A percentile compares a stretch with the other conserved stretches of the same genome.
phyloP scores from a whole-genome alignment of 2,888 invertebrate genomes.

The Hirtodrosophila trivittata region DNA sequence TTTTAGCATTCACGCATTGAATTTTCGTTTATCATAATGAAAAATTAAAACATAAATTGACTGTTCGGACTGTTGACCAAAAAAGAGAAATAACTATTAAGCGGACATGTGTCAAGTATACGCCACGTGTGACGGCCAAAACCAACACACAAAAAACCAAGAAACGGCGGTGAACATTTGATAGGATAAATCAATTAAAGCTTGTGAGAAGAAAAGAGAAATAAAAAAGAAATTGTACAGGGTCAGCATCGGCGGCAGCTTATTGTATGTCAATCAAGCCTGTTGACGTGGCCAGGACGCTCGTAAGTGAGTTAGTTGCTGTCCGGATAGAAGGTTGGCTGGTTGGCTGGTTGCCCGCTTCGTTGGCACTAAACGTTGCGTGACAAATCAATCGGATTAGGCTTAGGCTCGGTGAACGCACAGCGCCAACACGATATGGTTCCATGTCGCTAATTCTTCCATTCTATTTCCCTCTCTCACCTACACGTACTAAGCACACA shows the following conservation, averaged over 20 bases:
- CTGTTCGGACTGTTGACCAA: constrained; percentile 52
- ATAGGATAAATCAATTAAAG: constrained; percentile 72
- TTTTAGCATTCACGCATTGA: constrained; percentile 38
- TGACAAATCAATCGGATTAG: constrained; percentile 78
- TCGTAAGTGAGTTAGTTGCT: constrained; percentile 44
- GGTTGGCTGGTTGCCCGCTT: neutral
- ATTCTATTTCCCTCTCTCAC: constrained; percentile 18
- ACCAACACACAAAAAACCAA: constrained; percentile 16
- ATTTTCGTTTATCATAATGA: constrained; percentile 48
- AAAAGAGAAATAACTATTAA: constrained; percentile 4
- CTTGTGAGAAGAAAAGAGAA: constrained; percentile 24
- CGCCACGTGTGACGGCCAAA: constrained; percentile 32
- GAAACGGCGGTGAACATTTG: constrained; percentile 41
- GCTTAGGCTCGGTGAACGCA: constrained; percentile 42
- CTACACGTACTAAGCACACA: constrained; percentile 36
- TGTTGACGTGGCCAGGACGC: constrained; percentile 10
- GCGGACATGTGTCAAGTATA: constrained; percentile 11
- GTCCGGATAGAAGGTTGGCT: neutral
- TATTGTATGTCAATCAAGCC: constrained; percentile 50
- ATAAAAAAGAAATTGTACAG: constrained; percentile 19
- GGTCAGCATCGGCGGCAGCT: constrained; percentile 26
- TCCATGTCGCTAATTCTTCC: no score
- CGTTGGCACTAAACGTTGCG: constrained; percentile 63
- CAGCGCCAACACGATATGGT: constrained; percentile 22
- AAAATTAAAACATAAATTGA: constrained; percentile 25